Percentiles rank a stretch among this genome's conserved stretches.
These are phyloP conservation scores for Anarhynchus alexandrinus DNA, from an alignment of 2,113 vertebrate genomes.

Conservation along the genomic window DNA sequence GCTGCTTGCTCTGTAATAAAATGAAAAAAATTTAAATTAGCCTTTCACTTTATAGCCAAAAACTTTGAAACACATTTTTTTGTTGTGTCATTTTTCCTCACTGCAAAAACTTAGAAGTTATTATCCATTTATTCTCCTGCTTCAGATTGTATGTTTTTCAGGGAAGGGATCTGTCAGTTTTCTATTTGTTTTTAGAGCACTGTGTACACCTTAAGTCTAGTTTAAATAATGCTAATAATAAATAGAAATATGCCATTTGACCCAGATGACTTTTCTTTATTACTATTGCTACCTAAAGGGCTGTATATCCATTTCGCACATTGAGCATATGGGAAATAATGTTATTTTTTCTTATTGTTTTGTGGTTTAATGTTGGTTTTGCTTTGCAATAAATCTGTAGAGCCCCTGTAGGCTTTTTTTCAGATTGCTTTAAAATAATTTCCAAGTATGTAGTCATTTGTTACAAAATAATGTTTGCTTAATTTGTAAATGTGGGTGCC, in stretches of 20 bases:
- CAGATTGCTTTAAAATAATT: constrained; percentile 54
- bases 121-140: background rate
- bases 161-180: background rate
- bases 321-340: constrained; percentile 35
- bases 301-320: constrained; percentile 7
- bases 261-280: constrained; percentile 52
- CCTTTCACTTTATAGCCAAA: background rate
- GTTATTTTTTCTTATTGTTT: constrained; percentile 8
- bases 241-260: constrained; percentile 43
- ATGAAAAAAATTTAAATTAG: background rate
- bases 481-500: constrained; percentile 46
- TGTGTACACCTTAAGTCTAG: background rate
- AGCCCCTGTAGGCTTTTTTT: constrained; percentile 46
- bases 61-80: background rate
- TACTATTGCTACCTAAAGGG: constrained; percentile 41
- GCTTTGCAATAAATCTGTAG: constrained; percentile 42
- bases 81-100: background rate
- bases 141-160: background rate
- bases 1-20: background rate
- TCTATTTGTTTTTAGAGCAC: background rate
- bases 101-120: background rate
- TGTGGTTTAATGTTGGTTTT: constrained; percentile 37
- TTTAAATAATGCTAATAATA: constrained; percentile 52
- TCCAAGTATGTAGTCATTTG: constrained; percentile 27
- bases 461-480: constrained; percentile 39